phyloP scores from a whole-genome alignment of 2,888 invertebrate species.

The Eupithecia insigniata region DNA sequence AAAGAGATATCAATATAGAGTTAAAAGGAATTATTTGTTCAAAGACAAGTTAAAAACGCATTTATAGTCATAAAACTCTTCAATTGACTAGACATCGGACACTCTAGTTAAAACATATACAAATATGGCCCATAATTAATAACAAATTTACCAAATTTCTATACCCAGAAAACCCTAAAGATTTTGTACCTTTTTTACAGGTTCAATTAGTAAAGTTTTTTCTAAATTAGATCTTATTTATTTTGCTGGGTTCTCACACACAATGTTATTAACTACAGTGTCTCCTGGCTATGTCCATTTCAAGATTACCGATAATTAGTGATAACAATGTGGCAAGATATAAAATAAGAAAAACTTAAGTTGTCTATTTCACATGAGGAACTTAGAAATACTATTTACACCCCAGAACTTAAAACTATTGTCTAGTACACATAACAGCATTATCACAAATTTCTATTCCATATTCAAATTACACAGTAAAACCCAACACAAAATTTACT shows the following conservation, averaged over 20 bases:
- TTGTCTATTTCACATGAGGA: slow-evolving; percentile 20
- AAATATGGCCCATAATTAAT: neutral
- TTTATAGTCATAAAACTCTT: slow-evolving; percentile 18
- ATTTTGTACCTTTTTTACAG: neutral
- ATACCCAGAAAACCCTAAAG: neutral
- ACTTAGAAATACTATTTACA: neutral
- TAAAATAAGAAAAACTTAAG: slow-evolving; percentile 24
- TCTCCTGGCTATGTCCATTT: slow-evolving; percentile 17
- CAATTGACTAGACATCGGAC: slow-evolving; percentile 21
- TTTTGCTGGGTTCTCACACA: neutral
- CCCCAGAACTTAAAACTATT: neutral
- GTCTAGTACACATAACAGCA: neutral
- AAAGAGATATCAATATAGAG: neutral
- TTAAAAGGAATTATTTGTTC: slow-evolving; percentile 16
- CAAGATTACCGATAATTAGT: neutral
- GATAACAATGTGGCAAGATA: slow-evolving; percentile 35
- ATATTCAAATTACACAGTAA: neutral
- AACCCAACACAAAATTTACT: neutral
- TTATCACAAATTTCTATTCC: neutral
- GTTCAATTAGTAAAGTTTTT: neutral
- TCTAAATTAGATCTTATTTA: neutral
- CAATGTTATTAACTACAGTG: slow-evolving; percentile 17
- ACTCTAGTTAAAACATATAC: slow-evolving; percentile 15
- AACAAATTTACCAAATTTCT: neutral
- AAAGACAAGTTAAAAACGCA: slow-evolving; percentile 24